A percentile compares a stretch with the other conserved stretches of the same genome.
Conservation (phyloP, 2,888 invertebrate species). For the Argynnis bischoffii region DNA sequence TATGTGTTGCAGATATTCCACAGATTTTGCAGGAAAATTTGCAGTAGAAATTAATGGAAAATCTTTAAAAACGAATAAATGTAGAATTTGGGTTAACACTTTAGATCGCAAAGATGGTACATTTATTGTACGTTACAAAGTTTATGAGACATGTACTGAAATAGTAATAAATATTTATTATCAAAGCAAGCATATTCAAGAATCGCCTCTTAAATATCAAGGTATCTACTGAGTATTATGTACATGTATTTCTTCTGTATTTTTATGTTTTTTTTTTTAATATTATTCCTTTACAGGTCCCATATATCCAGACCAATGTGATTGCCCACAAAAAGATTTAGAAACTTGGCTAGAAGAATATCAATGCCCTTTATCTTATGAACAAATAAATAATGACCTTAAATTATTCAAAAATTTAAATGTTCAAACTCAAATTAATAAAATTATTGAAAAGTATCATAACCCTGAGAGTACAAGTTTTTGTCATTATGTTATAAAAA, state of each 20-base stretch:
- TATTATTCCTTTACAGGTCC: constrained; percentile 76
- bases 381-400: constrained; percentile 89
- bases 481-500: constrained; percentile 93
- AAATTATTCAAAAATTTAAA: constrained; percentile 85
- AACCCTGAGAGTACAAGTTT: constrained; percentile 91
- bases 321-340: constrained; percentile 87
- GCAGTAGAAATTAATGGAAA: constrained; percentile 83
- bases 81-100: constrained; percentile 88
- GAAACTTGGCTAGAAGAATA: constrained; percentile 85
- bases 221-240: constrained; percentile 70
- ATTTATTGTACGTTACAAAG: constrained; percentile 91
- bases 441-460: constrained; percentile 87
- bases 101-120: constrained; percentile 92
- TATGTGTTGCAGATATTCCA: constrained; percentile 74
- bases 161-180: constrained; percentile 86
- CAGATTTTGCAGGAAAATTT: constrained; percentile 74
- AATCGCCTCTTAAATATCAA: constrained; percentile 84
- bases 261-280: neutral
- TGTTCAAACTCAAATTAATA: constrained; percentile 85
- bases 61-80: constrained; percentile 76
- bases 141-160: constrained; percentile 88
- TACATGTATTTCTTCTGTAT: neutral
- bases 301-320: constrained; percentile 91
- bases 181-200: constrained; percentile 82
- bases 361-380: constrained; percentile 84